Base-by-base conservation (phyloP, 1,140 invertebrate genomes). In the Cyrtorhinus lividipennis region DNA sequence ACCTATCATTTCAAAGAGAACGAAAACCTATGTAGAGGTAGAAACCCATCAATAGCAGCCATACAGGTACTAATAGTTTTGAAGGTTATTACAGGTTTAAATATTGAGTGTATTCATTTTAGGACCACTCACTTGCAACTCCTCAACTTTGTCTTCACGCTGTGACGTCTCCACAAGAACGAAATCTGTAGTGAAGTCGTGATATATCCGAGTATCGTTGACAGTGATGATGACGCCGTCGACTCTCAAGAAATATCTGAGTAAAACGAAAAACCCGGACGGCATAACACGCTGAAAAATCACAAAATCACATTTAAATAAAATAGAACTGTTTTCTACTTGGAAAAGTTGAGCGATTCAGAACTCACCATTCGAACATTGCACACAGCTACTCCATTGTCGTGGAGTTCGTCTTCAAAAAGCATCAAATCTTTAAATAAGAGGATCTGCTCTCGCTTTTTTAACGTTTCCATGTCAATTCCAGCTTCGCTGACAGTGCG, bases 371-470 rank as follows among this genome's bases (percentile, higher is more conserved):
- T 93, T 85, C 97, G 96, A 0, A 95, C 90, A 67, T 85, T 88
- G 67, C 85, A 81, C 57, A 86, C 83, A 0, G 95, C 91, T 61
- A 92, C 86, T 22, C 96, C 96, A 80, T 98, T 92, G 78, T 99
- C 96, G 72, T 97, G 94, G 56, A 99, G 75, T 76, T 99, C 96
- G 79, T 99, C 96, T 78, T 99, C 96, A 78, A 91, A 99, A 1
- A 99, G 76, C 23, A 88, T 85, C 27, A 99, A 75, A 74, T 98
- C 92, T 67, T 92, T 83, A 75, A 94, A 98, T 73, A 98, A 98
- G 0, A 93, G 73, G 64, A 99, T 98, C 72, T 89, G 84, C 64
- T 99, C 95, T 71, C 83, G 85, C 65, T 82, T 77, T 76, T 90
- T 95, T 22, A 99, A 75, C 71, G 92, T 86, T 67, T 97, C 89